These are phyloP conservation scores for Laticauda laticaudata DNA, from an alignment of 2,113 vertebrate genomes.

Conservation along the genomic window DNA sequence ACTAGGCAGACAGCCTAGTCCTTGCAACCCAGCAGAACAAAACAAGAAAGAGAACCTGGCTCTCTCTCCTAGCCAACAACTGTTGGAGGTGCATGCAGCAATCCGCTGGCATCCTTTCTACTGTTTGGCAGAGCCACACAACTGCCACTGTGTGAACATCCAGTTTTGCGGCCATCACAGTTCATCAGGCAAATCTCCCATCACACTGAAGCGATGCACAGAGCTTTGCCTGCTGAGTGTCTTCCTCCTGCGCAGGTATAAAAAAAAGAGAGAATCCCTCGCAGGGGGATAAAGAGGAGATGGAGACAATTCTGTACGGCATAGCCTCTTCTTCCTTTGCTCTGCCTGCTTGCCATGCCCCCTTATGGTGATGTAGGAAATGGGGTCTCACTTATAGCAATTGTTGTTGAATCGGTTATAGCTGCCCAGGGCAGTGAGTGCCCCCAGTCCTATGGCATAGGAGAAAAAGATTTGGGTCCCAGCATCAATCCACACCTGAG, in stretches of 20 bases:
- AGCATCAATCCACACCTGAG: slow-evolving; percentile 95
- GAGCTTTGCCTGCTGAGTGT: background rate
- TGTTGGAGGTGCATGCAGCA: background rate
- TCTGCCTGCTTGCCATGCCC: slow-evolving; percentile 9
- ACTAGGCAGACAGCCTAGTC: background rate
- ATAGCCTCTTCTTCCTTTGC: background rate
- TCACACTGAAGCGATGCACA: background rate
- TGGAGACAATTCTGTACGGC: background rate
- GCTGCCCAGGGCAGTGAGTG: slow-evolving; percentile 92
- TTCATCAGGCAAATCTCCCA: background rate
- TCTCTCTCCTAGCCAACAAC: background rate
- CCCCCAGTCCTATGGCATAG: slow-evolving; percentile 92
- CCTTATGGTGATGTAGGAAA: slow-evolving; percentile 8
- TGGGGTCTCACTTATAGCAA: slow-evolving; percentile 88
- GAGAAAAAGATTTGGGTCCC: slow-evolving; percentile 98
- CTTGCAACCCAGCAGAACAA: background rate
- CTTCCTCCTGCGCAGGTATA: background rate
- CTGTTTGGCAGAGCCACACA: background rate
- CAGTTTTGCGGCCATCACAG: background rate
- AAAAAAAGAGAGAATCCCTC: background rate
- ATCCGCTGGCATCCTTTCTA: background rate
- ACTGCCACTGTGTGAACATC: background rate
- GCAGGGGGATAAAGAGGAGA: too few relatives aligned
- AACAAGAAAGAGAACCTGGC: background rate
- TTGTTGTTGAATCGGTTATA: slow-evolving; percentile 99